Evolutionary conservation across 92 coral and sea anemone species (phyloP).

Genomic region (Zoanthus solanderi): DNA sequence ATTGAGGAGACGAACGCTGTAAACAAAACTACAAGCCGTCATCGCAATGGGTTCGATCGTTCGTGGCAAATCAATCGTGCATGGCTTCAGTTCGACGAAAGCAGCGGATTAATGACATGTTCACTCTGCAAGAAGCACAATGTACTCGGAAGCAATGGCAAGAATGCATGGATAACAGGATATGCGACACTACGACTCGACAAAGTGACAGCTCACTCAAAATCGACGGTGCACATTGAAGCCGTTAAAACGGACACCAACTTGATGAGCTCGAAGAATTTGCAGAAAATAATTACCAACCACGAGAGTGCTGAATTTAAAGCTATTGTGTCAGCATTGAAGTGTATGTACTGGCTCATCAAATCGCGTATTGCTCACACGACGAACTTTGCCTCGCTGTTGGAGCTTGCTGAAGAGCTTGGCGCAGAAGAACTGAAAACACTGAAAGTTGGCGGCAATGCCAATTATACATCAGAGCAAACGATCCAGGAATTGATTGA

Average conservation of each 20-base stretch:
- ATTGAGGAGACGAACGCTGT: neutral
- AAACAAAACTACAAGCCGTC: conserved; percentile 13
- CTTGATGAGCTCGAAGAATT: conserved; percentile 1
- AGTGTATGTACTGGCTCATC: conserved; percentile 46
- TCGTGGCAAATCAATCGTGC: neutral
- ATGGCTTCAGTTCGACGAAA: conserved; percentile 9
- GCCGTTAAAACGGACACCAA: neutral
- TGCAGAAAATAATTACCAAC: neutral
- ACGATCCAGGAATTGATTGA: conserved; percentile 51
- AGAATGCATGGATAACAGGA: conserved; percentile 17
- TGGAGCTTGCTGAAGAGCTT: conserved; percentile 29
- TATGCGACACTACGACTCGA: conserved; percentile 1
- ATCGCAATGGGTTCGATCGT: neutral
- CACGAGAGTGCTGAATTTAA: conserved; percentile 7
- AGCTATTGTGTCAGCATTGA: conserved; percentile 36
- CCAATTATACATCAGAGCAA: conserved; percentile 42
- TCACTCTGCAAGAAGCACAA: conserved; percentile 22
- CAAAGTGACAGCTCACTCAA: neutral
- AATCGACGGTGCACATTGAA: neutral
- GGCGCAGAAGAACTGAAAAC: conserved; percentile 33
- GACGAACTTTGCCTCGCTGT: conserved; percentile 51
- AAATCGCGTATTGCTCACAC: conserved; percentile 42
- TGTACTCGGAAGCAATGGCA: conserved; percentile 2
- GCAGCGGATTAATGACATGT: conserved; percentile 12
- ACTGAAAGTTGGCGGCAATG: conserved; percentile 39